These are phyloP conservation scores for Regulus satrapa DNA, from an alignment of 2,113 vertebrate species.

Conservation along the genomic window DNA sequence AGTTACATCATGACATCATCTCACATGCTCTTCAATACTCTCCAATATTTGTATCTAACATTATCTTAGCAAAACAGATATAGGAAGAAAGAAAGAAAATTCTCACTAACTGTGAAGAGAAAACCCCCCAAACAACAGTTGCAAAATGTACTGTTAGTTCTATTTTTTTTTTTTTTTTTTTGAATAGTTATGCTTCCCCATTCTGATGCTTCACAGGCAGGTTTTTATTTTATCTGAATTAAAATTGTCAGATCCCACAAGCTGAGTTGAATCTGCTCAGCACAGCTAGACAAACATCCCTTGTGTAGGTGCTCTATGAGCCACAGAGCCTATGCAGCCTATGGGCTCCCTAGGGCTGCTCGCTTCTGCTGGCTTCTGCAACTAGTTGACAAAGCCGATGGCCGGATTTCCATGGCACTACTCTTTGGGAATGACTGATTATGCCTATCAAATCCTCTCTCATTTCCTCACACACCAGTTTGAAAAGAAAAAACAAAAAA, in stretches of 20 bases:
- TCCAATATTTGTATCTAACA: neutral
- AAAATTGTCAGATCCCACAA: neutral
- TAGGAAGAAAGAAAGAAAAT: neutral
- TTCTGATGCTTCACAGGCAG: neutral
- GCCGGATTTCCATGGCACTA: neutral
- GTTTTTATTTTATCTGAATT: neutral
- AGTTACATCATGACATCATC: neutral
- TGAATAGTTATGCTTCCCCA: neutral
- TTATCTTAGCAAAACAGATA: neutral
- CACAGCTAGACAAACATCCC: fast-evolving
- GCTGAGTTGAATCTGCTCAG: neutral
- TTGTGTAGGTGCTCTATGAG: neutral
- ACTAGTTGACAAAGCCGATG: neutral
- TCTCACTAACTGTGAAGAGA: neutral
- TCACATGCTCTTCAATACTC: neutral
- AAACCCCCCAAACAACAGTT: neutral
- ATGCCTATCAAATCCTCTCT: neutral
- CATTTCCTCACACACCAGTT: neutral
- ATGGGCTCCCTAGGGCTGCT: fast-evolving
- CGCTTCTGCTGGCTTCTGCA: neutral
- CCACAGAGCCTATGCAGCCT: fast-evolving
- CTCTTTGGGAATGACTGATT: neutral
- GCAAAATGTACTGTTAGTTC: neutral
- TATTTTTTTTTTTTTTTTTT: neutral
- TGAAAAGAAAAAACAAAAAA: too few relatives aligned